These are phyloP conservation scores for Cetonia aurata DNA, from an alignment of 2,888 invertebrate species.

Conservation along the genomic window DNA sequence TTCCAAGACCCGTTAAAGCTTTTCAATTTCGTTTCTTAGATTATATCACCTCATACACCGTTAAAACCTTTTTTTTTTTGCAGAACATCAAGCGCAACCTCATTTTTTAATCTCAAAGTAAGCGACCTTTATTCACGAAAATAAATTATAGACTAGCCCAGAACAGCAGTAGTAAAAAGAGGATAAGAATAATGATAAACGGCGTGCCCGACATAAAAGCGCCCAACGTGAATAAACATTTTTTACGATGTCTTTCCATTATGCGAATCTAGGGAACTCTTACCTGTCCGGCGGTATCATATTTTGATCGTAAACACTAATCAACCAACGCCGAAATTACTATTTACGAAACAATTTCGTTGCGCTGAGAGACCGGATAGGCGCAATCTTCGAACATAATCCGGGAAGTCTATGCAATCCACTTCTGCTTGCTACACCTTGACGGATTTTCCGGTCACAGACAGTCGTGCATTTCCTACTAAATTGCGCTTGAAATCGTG, in stretches of 20 bases:
- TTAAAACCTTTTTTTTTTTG: neutral
- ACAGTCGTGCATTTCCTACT: neutral
- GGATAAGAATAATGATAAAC: conserved; percentile 10
- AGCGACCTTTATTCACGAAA: conserved; percentile 1
- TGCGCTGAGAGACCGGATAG: neutral
- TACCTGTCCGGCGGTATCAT: neutral
- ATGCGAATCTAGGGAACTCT: neutral
- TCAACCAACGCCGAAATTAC: conserved; percentile 23
- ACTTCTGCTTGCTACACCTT: no score
- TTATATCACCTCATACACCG: neutral
- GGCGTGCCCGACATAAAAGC: neutral
- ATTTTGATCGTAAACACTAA: conserved; percentile 11
- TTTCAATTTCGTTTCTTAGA: no score
- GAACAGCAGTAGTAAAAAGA: conserved; percentile 8
- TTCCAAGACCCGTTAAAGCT: no score
- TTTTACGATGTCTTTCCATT: conserved; percentile 19
- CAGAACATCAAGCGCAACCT: neutral
- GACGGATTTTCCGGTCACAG: neutral
- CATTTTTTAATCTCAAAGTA: neutral
- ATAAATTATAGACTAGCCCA: neutral
- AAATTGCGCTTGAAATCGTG: neutral
- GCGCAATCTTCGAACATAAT: neutral
- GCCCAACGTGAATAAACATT: conserved; percentile 13
- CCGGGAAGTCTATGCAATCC: conserved; percentile 4
- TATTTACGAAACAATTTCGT: conserved; percentile 14